These are phyloP conservation scores for Hemistola chrysoprasaria DNA, from an alignment of 2,888 invertebrate species.

Conservation along the genomic window DNA sequence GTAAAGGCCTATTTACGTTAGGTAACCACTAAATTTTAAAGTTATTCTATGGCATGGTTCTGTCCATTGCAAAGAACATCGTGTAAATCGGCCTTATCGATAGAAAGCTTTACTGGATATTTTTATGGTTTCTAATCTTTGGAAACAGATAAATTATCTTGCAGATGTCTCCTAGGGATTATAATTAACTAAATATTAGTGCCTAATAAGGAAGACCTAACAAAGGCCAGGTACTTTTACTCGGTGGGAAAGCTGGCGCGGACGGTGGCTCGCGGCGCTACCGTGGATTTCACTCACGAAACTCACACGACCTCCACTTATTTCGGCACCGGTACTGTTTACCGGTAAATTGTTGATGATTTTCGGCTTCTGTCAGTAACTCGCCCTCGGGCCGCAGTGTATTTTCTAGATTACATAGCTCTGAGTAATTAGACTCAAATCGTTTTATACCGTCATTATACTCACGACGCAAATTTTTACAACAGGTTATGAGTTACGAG, in stretches of 20 bases:
- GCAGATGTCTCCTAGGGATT: no score
- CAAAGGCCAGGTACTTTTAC: constrained; percentile 30
- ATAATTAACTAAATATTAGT: constrained; percentile 1
- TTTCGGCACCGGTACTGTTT: constrained; percentile 67
- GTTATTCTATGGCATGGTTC: no score
- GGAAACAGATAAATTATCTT: no score
- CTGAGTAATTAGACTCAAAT: constrained; percentile 32
- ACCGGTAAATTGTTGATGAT: constrained; percentile 70
- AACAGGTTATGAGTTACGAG: constrained; percentile 12
- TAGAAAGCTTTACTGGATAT: no score
- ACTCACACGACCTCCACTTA: constrained; percentile 58
- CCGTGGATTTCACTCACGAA: constrained; percentile 75
- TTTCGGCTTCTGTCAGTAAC: constrained; percentile 76
- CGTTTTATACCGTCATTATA: constrained; percentile 13
- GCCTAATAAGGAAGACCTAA: constrained; percentile 22
- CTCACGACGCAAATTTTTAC: constrained; percentile 3
- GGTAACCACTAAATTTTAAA: no score
- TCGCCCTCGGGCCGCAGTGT: constrained; percentile 43
- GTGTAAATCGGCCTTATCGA: no score
- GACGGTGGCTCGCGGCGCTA: constrained; percentile 71
- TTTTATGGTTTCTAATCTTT: no score
- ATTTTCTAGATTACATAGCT: constrained; percentile 58
- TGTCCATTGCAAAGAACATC: no score
- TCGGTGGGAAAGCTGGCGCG: constrained; percentile 69
- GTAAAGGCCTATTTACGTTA: no score